These are phyloP conservation scores for Sebastes kiyomatsui DNA, from an alignment of 2,797 vertebrate species.

Conservation along the genomic window DNA sequence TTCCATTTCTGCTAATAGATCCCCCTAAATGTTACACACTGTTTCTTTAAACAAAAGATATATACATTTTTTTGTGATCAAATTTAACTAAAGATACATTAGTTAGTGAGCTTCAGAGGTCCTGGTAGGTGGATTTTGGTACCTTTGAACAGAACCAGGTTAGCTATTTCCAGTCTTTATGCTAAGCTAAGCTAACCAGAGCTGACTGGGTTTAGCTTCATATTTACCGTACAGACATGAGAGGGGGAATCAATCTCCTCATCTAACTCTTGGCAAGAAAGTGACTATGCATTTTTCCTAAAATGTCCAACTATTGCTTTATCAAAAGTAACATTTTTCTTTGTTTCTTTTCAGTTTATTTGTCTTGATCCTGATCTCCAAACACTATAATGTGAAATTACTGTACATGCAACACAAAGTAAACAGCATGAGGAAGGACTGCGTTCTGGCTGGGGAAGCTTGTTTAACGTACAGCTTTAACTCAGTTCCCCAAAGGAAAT, in stretches of 20 bases:
- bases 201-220: not conserved
- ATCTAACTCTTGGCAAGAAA: not conserved
- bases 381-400: not conserved
- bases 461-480: not conserved
- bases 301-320: not conserved
- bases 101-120: not conserved
- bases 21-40: too few relatives aligned
- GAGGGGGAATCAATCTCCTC: not conserved
- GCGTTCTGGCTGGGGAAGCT: not conserved
- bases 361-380: accelerated
- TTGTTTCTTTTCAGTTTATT: not conserved
- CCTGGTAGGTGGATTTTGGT: not conserved
- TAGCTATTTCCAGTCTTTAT: not conserved
- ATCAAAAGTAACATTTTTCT: not conserved
- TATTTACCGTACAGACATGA: not conserved
- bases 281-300: not conserved
- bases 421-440: not conserved
- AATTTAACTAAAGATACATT: not conserved
- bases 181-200: not conserved
- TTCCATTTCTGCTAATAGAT: too few relatives aligned
- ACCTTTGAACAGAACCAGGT: not conserved
- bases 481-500: slow-evolving; percentile 9
- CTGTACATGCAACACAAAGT: not conserved
- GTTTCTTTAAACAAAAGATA: not conserved
- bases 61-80: too few relatives aligned